phyloP scores from a whole-genome alignment of 2,888 invertebrate genomes.

The Cremastobaeus sp. region DNA sequence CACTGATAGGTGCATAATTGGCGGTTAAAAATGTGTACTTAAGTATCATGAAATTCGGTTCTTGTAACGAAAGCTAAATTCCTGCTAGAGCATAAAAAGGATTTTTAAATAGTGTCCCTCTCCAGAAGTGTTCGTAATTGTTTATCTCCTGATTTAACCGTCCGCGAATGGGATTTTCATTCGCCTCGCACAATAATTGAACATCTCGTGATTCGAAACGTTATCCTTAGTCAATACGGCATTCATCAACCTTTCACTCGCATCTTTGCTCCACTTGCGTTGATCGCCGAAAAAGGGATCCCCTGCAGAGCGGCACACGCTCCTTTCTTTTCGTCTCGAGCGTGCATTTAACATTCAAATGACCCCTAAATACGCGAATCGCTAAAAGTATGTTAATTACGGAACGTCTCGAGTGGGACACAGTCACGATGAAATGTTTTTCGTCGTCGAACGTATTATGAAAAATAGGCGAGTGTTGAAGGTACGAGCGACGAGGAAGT shows the following conservation, averaged over 20 bases:
- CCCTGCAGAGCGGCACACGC: slow-evolving; percentile 2
- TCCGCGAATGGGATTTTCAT: too few relatives aligned
- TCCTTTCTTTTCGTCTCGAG: slow-evolving; percentile 37
- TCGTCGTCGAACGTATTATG: slow-evolving; percentile 52
- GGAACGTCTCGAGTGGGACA: slow-evolving; percentile 55
- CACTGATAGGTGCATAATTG: too few relatives aligned
- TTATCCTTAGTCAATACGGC: slow-evolving; percentile 21
- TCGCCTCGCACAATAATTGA: too few relatives aligned
- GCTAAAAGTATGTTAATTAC: slow-evolving; percentile 57
- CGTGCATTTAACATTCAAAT: slow-evolving; percentile 57
- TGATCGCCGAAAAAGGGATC: slow-evolving; percentile 14
- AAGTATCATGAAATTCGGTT: too few relatives aligned
- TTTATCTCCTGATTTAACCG: too few relatives aligned
- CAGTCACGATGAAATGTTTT: slow-evolving; percentile 37
- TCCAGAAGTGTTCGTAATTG: too few relatives aligned
- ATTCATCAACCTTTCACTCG: slow-evolving; percentile 28
- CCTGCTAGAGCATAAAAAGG: too few relatives aligned
- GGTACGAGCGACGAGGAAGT: slow-evolving; percentile 1
- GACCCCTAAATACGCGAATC: slow-evolving; percentile 55
- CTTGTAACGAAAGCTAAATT: too few relatives aligned
- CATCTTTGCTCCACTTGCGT: slow-evolving; percentile 30
- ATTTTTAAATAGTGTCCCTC: too few relatives aligned
- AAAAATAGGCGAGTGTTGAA: slow-evolving; percentile 40
- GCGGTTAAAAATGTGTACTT: too few relatives aligned
- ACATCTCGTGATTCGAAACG: slow-evolving; percentile 5